These are phyloP conservation scores for Penelope pileata DNA, from an alignment of 2,113 vertebrate genomes.

Conservation along the genomic window DNA sequence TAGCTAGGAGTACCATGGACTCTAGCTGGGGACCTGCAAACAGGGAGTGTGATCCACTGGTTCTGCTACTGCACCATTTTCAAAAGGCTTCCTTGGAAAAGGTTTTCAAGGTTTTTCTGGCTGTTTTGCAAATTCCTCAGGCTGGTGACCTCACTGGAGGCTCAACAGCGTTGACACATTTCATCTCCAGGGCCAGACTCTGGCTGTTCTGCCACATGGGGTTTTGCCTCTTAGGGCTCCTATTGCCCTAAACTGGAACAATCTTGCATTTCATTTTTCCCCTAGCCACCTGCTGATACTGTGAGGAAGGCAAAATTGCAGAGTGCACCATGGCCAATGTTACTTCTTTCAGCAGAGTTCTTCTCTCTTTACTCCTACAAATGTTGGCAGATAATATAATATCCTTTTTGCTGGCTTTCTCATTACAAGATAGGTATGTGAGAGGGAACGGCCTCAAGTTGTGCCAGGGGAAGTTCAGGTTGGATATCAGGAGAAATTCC, in stretches of 20 bases:
- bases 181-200: background rate
- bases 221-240: background rate
- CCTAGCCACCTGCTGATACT: background rate
- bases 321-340: background rate
- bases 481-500: too few relatives aligned
- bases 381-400: background rate
- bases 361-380: background rate
- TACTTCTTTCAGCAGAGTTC: background rate
- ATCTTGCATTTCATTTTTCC: background rate
- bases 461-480: too few relatives aligned
- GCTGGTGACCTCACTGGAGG: background rate
- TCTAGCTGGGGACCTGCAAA: background rate
- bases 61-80: background rate
- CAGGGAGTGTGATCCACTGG: background rate
- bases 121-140: background rate
- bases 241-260: background rate
- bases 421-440: background rate
- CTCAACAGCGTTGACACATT: background rate
- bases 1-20: background rate
- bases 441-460: too few relatives aligned
- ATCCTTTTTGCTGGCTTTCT: background rate
- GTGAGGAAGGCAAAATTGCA: background rate
- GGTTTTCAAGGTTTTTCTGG: background rate
- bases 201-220: background rate
- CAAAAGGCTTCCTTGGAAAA: background rate